Evolutionary conservation across 2,797 vertebrate species (phyloP), one percentile per base, ranked within the genome.

Genomic region (Decapterus maruadsi): DNA sequence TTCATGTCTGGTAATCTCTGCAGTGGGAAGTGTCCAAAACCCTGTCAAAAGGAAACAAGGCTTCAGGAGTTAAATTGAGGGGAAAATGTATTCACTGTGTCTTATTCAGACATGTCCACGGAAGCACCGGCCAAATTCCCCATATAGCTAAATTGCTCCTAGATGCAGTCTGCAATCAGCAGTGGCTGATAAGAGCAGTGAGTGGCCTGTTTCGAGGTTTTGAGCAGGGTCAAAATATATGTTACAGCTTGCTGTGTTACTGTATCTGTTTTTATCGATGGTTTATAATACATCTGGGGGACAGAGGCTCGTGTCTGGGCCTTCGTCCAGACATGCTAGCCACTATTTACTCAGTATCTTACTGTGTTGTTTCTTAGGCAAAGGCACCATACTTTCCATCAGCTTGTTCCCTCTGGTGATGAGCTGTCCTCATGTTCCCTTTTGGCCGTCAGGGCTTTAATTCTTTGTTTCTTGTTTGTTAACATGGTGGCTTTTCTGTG

Each of bases 31-130:
- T 56, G 45, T 81, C 46, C 69, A 78, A 67, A 72, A 72, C 54
- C 16, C 29, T 72, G 59, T 87, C 78, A 59, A 86, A 68, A 81
- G 78, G 19, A 77, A 90, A 80, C 75, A 83, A 51, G 67, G 34
- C 40, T 62, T 79, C 59, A 68, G 59, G 68, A 87, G 84, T 89
- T 78, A 87, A 88, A 89, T 80, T 85, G 51, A 60, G 82, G 72
- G 55, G 80, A 62, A 85, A 91, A 86, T 83, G 36, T 78, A 82
- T 84, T 82, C 58, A 75, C 61, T 67, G 46, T 53, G 64, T 82
- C 73, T 59, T 68, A 63, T 81, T 71, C 40, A 65, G 68, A 80
- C 67, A 66, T 53, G 70, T 62, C 63, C 68, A 68, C 69, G 22
- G 56, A 42, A 63, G 42, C 13, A 4, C 56, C 12, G 14, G 75